Conservation (phyloP, 2,797 vertebrate genomes). For the Lagodon rhomboides region DNA sequence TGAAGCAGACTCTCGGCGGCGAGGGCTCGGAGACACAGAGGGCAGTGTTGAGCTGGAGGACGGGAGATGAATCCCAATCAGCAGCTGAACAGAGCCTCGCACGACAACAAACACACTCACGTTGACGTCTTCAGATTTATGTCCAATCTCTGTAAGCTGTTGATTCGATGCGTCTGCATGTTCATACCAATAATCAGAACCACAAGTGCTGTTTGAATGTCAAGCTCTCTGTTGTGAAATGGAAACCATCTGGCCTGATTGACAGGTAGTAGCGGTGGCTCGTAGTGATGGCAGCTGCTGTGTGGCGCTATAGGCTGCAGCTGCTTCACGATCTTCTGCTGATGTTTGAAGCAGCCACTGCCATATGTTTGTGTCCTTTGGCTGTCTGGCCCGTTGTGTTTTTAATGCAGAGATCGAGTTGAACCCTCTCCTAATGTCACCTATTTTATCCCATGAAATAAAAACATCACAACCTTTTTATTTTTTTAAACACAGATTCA, state of each 20-base stretch:
- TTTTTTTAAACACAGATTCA: background rate
- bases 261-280: conserved; percentile 59
- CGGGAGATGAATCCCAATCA: conserved; percentile 77
- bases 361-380: conserved; percentile 56
- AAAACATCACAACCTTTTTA: conserved; percentile 2
- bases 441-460: background rate
- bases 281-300: conserved; percentile 67
- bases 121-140: conserved; percentile 18
- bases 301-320: conserved; percentile 60
- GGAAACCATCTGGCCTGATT: conserved; percentile 54
- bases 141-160: conserved; percentile 30
- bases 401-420: conserved; percentile 26
- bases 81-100: conserved; percentile 68
- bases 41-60: conserved; percentile 83
- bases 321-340: conserved; percentile 61
- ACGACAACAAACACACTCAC: conserved; percentile 24
- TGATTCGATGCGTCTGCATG: conserved; percentile 30
- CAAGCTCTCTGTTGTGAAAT: conserved; percentile 19
- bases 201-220: conserved; percentile 20
- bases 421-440: conserved; percentile 27
- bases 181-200: conserved; percentile 15
- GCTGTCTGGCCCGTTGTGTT: conserved; percentile 30
- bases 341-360: conserved; percentile 55
- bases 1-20: conserved; percentile 70
- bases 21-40: conserved; percentile 78